These are phyloP conservation scores for Ctenomys sociabilis DNA, from an alignment of 2,113 vertebrate species.

Conservation along the genomic window DNA sequence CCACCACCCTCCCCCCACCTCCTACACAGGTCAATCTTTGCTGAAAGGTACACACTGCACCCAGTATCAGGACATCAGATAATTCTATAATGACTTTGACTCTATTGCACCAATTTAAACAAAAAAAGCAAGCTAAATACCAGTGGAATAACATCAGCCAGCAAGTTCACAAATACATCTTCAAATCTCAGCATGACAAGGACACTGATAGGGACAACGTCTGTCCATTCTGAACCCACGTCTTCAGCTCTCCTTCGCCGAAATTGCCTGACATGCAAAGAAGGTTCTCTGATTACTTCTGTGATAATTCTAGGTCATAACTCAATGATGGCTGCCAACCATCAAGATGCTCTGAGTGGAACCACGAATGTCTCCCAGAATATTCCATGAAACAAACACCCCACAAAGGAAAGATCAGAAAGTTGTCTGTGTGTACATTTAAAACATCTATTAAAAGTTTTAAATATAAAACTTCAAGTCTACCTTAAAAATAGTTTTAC, in stretches of 20 bases:
- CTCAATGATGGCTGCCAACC: slow-evolving; percentile 79
- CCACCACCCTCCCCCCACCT: neutral
- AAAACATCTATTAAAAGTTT: neutral
- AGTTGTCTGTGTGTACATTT: neutral
- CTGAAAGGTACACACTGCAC: neutral
- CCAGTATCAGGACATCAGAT: neutral
- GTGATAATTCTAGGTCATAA: slow-evolving; percentile 33
- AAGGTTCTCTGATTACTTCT: slow-evolving; percentile 70
- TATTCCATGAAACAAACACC: slow-evolving; percentile 63
- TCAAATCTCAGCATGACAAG: neutral
- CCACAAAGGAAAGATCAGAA: neutral
- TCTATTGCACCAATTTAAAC: neutral
- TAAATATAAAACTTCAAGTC: neutral
- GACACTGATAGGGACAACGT: slow-evolving; percentile 59
- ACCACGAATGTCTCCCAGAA: slow-evolving; percentile 59
- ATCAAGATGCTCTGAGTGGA: slow-evolving; percentile 67
- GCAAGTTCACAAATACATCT: neutral
- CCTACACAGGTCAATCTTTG: neutral
- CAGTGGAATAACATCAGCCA: neutral
- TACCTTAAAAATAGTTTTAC: slow-evolving; percentile 15
- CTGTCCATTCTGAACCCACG: neutral
- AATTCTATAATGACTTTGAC: neutral
- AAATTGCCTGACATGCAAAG: slow-evolving; percentile 26
- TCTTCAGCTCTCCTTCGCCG: slow-evolving; percentile 54
- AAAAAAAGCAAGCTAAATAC: slow-evolving; percentile 1